A percentile compares a stretch with the other conserved stretches of the same genome.
Conservation (phyloP, 2,113 vertebrate species). For the Gobius niger region DNA sequence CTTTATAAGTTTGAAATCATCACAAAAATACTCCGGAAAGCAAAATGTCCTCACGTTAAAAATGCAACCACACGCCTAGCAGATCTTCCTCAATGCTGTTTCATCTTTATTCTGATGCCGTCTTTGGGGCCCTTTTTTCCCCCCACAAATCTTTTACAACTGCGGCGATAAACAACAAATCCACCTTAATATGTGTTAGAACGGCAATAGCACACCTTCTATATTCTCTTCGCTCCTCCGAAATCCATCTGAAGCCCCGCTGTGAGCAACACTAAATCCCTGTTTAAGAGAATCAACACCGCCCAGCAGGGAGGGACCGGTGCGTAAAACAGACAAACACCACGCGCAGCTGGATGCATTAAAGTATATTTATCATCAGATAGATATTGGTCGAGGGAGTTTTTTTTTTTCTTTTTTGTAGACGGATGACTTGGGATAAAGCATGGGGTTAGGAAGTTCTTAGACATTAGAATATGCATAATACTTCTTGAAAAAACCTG, state of each 20-base stretch:
- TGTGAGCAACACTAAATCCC: constrained; percentile 44
- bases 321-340: constrained; percentile 28
- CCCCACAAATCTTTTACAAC: constrained; percentile 30
- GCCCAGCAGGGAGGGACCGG: constrained; percentile 2
- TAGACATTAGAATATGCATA: background rate
- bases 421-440: background rate
- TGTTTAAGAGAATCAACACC: constrained; percentile 38
- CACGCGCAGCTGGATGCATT: background rate
- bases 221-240: constrained; percentile 16
- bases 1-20: too few relatives aligned
- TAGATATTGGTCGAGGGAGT: constrained; percentile 3
- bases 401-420: constrained; percentile 4
- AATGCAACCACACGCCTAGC: background rate
- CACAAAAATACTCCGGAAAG: background rate
- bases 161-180: constrained; percentile 44
- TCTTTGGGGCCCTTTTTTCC: constrained; percentile 17
- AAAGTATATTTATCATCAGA: background rate
- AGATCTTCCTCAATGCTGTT: background rate
- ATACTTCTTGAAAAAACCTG: background rate
- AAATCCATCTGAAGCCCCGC: constrained; percentile 36
- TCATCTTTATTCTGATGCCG: constrained; percentile 12
- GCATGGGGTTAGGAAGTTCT: background rate
- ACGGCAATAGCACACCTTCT: constrained; percentile 27
- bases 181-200: background rate
- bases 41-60: background rate